Evolutionary conservation across 2,797 vertebrate species (phyloP).

Genomic region (Masticophis lateralis): DNA sequence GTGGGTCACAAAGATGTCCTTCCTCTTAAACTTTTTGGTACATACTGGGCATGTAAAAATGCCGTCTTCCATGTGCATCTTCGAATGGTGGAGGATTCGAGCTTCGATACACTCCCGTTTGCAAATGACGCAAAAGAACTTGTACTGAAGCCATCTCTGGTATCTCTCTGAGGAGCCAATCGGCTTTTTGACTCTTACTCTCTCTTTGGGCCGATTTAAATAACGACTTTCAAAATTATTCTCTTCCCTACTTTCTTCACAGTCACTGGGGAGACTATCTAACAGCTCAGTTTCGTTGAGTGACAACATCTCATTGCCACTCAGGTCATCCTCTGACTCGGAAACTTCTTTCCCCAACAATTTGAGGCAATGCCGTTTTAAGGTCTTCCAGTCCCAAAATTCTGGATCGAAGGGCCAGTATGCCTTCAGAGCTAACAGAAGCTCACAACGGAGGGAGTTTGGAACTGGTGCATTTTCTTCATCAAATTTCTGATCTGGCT

Average conservation of each 20-base stretch:
- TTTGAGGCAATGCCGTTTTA: conserved; percentile 88
- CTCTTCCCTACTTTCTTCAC: conserved; percentile 71
- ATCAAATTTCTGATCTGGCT: conserved; percentile 93
- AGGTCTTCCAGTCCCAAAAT: conserved; percentile 99
- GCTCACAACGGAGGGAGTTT: conserved; percentile 94
- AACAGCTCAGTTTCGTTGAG: conserved; percentile 75
- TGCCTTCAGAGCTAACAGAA: conserved; percentile 91
- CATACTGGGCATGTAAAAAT: conserved; percentile 90
- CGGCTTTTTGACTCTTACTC: conserved; percentile 74
- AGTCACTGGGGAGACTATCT: conserved; percentile 73
- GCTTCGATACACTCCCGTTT: conserved; percentile 85
- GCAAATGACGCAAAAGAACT: conserved; percentile 90
- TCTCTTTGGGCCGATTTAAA: conserved; percentile 70
- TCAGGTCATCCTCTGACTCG: conserved; percentile 79
- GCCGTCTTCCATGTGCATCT: conserved; percentile 85
- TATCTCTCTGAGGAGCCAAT: conserved; percentile 80
- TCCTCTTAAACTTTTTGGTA: conserved; percentile 84
- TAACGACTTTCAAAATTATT: conserved; percentile 70
- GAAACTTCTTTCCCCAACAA: conserved; percentile 83
- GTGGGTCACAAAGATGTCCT: conserved; percentile 88
- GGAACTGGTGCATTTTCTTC: conserved; percentile 89
- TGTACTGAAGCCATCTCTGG: conserved; percentile 83
- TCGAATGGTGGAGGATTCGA: conserved; percentile 90
- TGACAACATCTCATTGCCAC: conserved; percentile 70
- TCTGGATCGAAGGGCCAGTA: conserved; percentile 98